phyloP scores from a whole-genome alignment of 2,888 invertebrate species.

The Chromoteleia sp. region DNA sequence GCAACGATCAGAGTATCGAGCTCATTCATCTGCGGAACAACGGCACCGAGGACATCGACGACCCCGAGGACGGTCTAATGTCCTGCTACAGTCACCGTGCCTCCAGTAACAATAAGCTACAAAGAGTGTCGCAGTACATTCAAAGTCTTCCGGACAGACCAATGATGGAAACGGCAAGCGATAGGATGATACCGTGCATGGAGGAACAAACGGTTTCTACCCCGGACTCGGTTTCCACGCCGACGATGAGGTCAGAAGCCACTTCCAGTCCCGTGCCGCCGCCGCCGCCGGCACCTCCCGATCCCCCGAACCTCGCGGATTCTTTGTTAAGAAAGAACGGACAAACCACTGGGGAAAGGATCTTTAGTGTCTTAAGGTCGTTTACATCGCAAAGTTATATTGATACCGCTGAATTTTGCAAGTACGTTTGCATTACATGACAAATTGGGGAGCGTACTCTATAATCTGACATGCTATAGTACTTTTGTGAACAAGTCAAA shows the following conservation, averaged over 20 bases:
- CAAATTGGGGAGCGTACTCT: too few species aligned
- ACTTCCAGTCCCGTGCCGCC: slow-evolving; percentile 77
- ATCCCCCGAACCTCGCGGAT: slow-evolving; percentile 69
- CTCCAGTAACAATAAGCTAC: slow-evolving; percentile 69
- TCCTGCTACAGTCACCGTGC: slow-evolving; percentile 14
- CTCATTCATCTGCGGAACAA: slow-evolving; percentile 76
- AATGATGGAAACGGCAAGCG: slow-evolving; percentile 73
- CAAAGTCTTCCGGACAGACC: slow-evolving; percentile 80
- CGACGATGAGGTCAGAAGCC: slow-evolving; percentile 70
- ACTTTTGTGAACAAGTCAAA: too few species aligned
- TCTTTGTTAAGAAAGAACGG: slow-evolving; percentile 72
- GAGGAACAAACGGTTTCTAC: slow-evolving; percentile 49
- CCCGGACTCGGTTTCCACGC: slow-evolving; percentile 67
- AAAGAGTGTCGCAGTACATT: slow-evolving; percentile 81
- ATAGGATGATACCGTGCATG: slow-evolving; percentile 39
- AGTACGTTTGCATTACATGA: slow-evolving; percentile 75
- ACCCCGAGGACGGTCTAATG: slow-evolving; percentile 23
- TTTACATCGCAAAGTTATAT: slow-evolving; percentile 82
- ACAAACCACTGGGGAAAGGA: slow-evolving; percentile 82
- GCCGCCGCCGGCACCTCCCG: slow-evolving; percentile 81
- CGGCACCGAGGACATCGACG: slow-evolving; percentile 27
- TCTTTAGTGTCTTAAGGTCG: slow-evolving; percentile 81
- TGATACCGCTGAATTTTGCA: slow-evolving; percentile 83
- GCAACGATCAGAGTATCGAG: slow-evolving; percentile 76
- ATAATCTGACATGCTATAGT: too few species aligned